Evolutionary conservation across 2,113 vertebrate species (phyloP), one percentile per base, ranked within the genome.

Genomic region (Pogona vitticeps): DNA sequence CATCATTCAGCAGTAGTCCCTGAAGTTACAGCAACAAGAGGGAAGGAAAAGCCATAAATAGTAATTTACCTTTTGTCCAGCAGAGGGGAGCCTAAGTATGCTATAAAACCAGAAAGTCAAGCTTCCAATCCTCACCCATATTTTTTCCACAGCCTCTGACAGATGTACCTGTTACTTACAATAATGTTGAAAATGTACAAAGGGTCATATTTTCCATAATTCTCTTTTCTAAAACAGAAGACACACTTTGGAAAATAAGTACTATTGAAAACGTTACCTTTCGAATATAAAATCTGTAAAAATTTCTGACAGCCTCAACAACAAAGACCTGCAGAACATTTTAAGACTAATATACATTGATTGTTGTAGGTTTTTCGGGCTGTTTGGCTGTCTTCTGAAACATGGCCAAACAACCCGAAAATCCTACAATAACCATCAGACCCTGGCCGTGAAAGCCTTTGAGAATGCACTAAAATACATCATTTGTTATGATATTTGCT

Each of bases 31-130:
- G 58, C 0, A 2, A 72, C 56, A 72, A 18, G 76, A 42, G 10
- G 40, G 10, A 72, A 42, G 33, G 7, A 36, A 6, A 0, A 13
- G 14, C 0, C 9, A 18, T 0, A 6, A 0, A 3, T 58, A 75
- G 92, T 28, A 86, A 87, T 0, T 42, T 1, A 36, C 1, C 58
- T 58, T 0, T 3, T 71, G 1, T 17, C 92, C 95, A 94, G 94
- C 86, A 95, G 95, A 94, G 95, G 88, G 94, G 3, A 88, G 88
- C 85, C 92, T 77, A 75, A 4, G 88, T 26, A 91, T n/a, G 0
- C 0, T 65, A 81, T 58, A 92, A 95, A 94, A 65, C 13, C 36
- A n/a, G 71, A 59, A 75, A 12, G 4, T 3, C 14, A 20, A 2
- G 26, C 59, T 2, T 7, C 2, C 6, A n/a, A 1, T 3, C 0